These are phyloP conservation scores for Acrocephalus arundinaceus DNA, from an alignment of 2,113 vertebrate genomes.

Conservation along the genomic window DNA sequence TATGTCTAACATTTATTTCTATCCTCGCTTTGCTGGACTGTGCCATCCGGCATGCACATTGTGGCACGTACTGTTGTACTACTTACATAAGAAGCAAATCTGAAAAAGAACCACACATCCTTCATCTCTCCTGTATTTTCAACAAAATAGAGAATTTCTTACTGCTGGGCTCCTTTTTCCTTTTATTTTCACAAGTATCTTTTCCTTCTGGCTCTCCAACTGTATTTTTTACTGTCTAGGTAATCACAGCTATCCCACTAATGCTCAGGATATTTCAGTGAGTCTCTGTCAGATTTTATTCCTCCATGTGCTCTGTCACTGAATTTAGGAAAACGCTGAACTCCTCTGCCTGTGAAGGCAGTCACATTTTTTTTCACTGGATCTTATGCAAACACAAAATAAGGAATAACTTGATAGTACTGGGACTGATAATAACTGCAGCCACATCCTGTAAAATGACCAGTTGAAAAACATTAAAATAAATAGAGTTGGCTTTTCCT, in stretches of 20 bases:
- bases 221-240: background rate
- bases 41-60: background rate
- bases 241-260: background rate
- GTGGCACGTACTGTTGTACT: background rate
- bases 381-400: background rate
- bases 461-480: background rate
- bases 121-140: background rate
- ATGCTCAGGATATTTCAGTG: background rate
- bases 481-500: background rate
- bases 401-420: background rate
- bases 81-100: background rate
- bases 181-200: background rate
- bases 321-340: background rate
- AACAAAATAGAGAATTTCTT: background rate
- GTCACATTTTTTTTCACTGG: background rate
- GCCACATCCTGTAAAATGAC: background rate
- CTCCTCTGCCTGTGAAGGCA: background rate
- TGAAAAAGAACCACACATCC: background rate
- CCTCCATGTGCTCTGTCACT: background rate
- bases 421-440: background rate
- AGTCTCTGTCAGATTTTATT: background rate
- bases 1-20: background rate
- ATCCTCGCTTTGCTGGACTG: background rate
- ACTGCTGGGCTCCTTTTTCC: background rate
- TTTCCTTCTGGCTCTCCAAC: background rate